Evolutionary conservation across 2,113 vertebrate species (phyloP).

Genomic region (Candoia aspera): DNA sequence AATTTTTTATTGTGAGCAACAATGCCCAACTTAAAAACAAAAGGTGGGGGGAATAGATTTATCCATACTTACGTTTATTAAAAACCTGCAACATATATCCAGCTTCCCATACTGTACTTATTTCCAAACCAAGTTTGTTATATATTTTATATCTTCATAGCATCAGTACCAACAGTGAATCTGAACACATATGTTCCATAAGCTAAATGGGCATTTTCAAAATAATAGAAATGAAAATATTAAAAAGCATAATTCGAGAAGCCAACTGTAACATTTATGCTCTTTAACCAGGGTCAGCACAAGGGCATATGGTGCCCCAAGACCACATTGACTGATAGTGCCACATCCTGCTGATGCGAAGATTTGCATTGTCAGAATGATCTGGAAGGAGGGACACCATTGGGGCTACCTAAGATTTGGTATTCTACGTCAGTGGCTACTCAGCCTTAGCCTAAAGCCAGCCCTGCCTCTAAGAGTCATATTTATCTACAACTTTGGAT

Average conservation of each 20-base stretch:
- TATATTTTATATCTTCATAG: not conserved
- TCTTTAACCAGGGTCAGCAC: not conserved
- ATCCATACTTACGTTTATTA: slow-evolving; percentile 18
- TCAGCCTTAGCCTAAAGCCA: not conserved
- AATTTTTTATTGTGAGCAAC: slow-evolving; percentile 27
- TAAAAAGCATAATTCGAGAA: not conserved
- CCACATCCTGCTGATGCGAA: not conserved
- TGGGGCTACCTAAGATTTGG: not conserved
- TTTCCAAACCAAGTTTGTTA: not conserved
- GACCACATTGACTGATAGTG: not conserved
- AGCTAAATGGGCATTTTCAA: slow-evolving; percentile 8
- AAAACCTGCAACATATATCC: not conserved
- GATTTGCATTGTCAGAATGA: not conserved
- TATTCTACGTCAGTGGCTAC: not conserved
- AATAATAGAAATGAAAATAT: not conserved
- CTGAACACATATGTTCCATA: not conserved
- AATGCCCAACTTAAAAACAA: slow-evolving; percentile 22
- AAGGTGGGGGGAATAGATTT: not conserved
- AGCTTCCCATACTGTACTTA: not conserved
- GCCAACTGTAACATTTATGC: not conserved
- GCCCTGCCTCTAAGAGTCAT: no score
- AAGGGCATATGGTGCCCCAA: not conserved
- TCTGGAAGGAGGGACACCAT: not conserved
- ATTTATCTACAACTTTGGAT: no score
- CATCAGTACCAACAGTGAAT: not conserved